These are phyloP conservation scores for Cyclura pinguis DNA, from an alignment of 2,797 vertebrate genomes.

Conservation along the genomic window DNA sequence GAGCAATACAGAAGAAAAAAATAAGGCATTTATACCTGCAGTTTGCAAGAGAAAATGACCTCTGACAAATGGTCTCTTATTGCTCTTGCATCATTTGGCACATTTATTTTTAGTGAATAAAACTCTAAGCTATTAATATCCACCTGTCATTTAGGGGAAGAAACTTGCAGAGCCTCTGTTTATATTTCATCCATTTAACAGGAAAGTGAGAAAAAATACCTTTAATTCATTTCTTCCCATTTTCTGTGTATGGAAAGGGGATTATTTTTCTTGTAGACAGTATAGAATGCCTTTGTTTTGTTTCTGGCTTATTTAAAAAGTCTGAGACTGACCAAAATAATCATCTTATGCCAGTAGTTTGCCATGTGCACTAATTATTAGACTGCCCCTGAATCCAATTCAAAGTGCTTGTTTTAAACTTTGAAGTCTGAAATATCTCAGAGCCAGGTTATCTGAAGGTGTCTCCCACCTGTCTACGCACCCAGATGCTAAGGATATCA, in stretches of 20 bases:
- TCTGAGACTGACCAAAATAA: background rate
- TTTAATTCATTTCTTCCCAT: background rate
- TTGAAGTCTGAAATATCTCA: background rate
- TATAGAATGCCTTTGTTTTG: background rate
- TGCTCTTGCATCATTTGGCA: background rate
- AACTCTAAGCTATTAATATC: conserved; percentile 2
- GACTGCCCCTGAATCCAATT: background rate
- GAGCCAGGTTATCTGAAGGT: background rate
- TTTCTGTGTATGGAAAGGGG: background rate
- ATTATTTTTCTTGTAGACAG: background rate
- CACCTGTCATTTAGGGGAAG: background rate
- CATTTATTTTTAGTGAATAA: conserved; percentile 22
- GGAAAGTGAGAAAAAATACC: background rate
- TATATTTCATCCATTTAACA: background rate
- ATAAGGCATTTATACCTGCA: background rate
- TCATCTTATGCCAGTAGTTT: background rate
- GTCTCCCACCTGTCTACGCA: background rate
- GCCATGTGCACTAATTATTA: background rate
- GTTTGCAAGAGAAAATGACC: background rate
- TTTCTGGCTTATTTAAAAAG: background rate
- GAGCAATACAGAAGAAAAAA: background rate
- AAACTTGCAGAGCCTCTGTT: background rate
- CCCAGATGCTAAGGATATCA: background rate
- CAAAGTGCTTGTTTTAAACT: background rate
- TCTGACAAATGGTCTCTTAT: background rate